Evolutionary conservation across 2,888 invertebrate species (phyloP).

Genomic region (Cheilosia vulpina): DNA sequence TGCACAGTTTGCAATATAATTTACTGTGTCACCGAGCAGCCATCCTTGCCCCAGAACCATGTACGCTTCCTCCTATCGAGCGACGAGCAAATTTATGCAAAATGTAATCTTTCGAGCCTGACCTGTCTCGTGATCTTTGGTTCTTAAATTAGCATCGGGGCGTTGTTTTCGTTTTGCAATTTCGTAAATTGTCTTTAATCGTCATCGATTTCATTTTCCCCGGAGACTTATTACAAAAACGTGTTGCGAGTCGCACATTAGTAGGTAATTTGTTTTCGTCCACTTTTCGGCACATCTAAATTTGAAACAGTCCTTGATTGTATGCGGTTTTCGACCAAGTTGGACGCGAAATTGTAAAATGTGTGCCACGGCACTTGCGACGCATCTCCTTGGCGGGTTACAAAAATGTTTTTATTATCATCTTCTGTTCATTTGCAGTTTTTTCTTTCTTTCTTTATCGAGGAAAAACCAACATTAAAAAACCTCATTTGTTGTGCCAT

Average conservation of each 20-base stretch:
- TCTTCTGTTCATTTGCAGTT: no score
- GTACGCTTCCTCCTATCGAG: slow-evolving; percentile 2
- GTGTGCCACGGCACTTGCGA: neutral
- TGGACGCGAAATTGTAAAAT: no score
- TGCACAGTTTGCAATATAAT: no score
- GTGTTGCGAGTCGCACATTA: no score
- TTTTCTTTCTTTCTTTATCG: neutral
- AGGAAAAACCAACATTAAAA: neutral
- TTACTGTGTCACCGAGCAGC: neutral
- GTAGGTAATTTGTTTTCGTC: neutral
- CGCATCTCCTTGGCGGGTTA: neutral
- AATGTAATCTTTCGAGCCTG: slow-evolving; percentile 23
- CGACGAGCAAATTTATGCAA: neutral
- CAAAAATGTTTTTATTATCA: neutral
- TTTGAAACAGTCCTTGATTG: no score
- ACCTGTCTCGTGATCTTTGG: slow-evolving; percentile 17
- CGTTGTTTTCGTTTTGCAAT: no score
- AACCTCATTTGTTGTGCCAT: no score
- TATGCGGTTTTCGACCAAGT: no score
- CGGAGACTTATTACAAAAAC: no score
- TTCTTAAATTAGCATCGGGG: slow-evolving; percentile 30
- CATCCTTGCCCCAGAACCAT: slow-evolving; percentile 14
- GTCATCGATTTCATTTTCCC: no score
- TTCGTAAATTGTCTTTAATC: no score
- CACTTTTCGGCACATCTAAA: no score